Percentiles rank a stretch among this genome's conserved stretches.
These are phyloP conservation scores for Andrena hattorfiana DNA, from an alignment of 2,888 invertebrate genomes.

Conservation along the genomic window DNA sequence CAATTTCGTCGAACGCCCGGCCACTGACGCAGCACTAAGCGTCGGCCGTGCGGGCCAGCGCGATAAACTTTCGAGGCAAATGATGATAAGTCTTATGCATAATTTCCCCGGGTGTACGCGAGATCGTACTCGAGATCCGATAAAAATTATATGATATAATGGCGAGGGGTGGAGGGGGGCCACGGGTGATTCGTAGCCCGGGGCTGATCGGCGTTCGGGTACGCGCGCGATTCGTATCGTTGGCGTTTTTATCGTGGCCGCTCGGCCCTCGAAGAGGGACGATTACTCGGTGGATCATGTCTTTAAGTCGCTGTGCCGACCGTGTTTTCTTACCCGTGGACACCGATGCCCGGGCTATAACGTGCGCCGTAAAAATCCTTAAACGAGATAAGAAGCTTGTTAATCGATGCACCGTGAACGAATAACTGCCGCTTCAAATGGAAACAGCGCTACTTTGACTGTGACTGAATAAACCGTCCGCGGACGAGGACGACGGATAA, in stretches of 20 bases:
- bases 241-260: slow-evolving; percentile 73
- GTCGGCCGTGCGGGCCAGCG: neutral
- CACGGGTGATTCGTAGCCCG: slow-evolving; percentile 75
- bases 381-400: slow-evolving; percentile 77
- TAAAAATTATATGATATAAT: slow-evolving; percentile 79
- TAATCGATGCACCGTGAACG: slow-evolving; percentile 72
- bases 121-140: slow-evolving; percentile 81
- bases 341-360: slow-evolving; percentile 70
- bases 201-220: slow-evolving; percentile 77
- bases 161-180: slow-evolving; percentile 24
- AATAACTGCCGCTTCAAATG: slow-evolving; percentile 56
- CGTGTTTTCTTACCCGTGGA: slow-evolving; percentile 59
- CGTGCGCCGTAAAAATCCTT: slow-evolving; percentile 75
- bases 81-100: slow-evolving; percentile 73
- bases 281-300: slow-evolving; percentile 72
- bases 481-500: slow-evolving; percentile 34
- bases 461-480: slow-evolving; percentile 14
- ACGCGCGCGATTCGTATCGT: slow-evolving; percentile 79
- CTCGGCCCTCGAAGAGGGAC: slow-evolving; percentile 58
- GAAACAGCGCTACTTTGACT: slow-evolving; percentile 54
- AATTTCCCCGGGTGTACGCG: slow-evolving; percentile 73
- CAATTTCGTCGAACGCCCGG: slow-evolving; percentile 37
- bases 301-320: slow-evolving; percentile 71
- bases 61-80: slow-evolving; percentile 71
- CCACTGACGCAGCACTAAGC: neutral